A percentile compares a stretch with the other conserved stretches of the same genome.
Conservation (phyloP, 1,140 invertebrate species). For the Atopsyche davidsoni region DNA sequence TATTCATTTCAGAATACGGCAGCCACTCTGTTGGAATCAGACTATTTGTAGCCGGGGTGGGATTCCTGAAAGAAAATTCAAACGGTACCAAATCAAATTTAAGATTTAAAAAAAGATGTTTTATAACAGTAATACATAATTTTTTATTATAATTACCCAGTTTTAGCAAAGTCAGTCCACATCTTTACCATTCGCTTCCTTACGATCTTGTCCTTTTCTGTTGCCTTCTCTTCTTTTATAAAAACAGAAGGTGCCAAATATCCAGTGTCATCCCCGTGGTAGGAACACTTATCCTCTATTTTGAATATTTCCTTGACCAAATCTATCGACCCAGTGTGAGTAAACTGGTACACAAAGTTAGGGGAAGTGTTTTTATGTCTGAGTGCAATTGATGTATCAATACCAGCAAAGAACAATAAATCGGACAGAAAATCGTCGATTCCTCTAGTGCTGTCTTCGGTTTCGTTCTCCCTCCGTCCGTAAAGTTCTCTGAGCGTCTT, state of each 20-base stretch:
- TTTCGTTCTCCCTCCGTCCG: slow-evolving; percentile 28
- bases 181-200: slow-evolving; percentile 38
- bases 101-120: too few relatives aligned
- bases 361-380: slow-evolving; percentile 30
- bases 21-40: background rate
- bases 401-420: slow-evolving; percentile 39
- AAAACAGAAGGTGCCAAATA: slow-evolving; percentile 36
- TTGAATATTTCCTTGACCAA: slow-evolving; percentile 34
- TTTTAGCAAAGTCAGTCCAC: slow-evolving; percentile 50
- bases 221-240: slow-evolving; percentile 27
- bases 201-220: slow-evolving; percentile 36
- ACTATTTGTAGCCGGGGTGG: background rate
- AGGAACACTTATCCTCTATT: slow-evolving; percentile 36
- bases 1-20: background rate
- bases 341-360: slow-evolving; percentile 43
- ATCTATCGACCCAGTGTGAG: slow-evolving; percentile 42
- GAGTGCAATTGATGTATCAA: slow-evolving; percentile 31
- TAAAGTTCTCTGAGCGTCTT: slow-evolving; percentile 37
- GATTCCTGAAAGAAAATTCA: slow-evolving; percentile 1
- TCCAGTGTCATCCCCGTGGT: slow-evolving; percentile 41
- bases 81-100: too few relatives aligned
- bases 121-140: background rate
- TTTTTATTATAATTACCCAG: slow-evolving; percentile 35
- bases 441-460: slow-evolving; percentile 34
- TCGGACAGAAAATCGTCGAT: slow-evolving; percentile 43